Evolutionary conservation across 2,888 invertebrate genomes (phyloP).

Genomic region (Drosophila aldrichi): DNA sequence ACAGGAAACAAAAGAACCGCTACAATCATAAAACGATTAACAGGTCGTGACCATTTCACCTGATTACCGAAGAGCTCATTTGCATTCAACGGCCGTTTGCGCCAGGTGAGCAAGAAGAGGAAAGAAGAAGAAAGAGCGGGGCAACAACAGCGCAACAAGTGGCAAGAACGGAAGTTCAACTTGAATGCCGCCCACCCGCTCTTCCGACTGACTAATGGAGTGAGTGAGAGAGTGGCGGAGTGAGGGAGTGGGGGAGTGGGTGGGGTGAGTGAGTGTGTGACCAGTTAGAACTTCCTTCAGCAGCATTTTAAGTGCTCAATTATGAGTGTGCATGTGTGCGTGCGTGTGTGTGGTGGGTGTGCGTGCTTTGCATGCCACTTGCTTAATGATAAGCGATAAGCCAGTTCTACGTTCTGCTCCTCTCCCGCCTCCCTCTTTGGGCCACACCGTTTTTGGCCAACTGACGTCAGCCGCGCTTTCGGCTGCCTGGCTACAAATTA

Average conservation of each 20-base stretch:
- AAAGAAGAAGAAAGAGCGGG: background rate
- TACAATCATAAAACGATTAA: slow-evolving; percentile 80
- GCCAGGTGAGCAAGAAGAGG: background rate
- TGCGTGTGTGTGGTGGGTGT: slow-evolving; percentile 43
- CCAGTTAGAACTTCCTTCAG: slow-evolving; percentile 72
- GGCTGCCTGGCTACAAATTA: slow-evolving; percentile 79
- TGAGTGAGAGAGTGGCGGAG: no score
- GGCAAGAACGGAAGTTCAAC: slow-evolving; percentile 52
- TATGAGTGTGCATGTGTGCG: slow-evolving; percentile 14
- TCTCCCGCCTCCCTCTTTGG: background rate
- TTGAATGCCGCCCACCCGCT: slow-evolving; percentile 7
- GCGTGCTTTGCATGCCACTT: slow-evolving; percentile 73
- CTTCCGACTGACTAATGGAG: slow-evolving; percentile 40
- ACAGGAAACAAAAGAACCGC: slow-evolving; percentile 78
- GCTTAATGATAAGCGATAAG: slow-evolving; percentile 52
- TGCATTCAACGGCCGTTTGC: slow-evolving; percentile 60
- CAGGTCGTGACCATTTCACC: slow-evolving; percentile 81
- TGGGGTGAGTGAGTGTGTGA: background rate
- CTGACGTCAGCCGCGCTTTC: slow-evolving; percentile 46
- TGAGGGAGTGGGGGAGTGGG: no score
- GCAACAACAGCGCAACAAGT: slow-evolving; percentile 13
- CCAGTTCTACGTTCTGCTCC: background rate
- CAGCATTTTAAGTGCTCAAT: slow-evolving; percentile 74
- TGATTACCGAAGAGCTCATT: slow-evolving; percentile 71
- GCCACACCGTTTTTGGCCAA: slow-evolving; percentile 11